A percentile compares a stretch with the other conserved stretches of the same genome.
phyloP scores from a whole-genome alignment of 2,888 invertebrate genomes.

The Drosophila aldrichi region DNA sequence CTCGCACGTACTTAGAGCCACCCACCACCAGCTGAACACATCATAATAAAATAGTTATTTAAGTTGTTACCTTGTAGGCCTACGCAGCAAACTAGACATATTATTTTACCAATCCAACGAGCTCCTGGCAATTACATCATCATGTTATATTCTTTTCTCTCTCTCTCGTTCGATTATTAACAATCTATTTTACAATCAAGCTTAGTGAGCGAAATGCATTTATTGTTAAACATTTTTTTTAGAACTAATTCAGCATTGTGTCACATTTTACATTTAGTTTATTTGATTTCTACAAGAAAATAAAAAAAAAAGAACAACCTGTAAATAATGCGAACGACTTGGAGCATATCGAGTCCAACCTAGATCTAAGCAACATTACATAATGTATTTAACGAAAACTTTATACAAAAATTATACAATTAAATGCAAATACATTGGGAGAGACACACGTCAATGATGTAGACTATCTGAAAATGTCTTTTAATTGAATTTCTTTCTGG shows the following conservation, averaged over 20 bases:
- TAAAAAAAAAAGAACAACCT: conserved; percentile 58
- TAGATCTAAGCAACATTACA: conserved; percentile 41
- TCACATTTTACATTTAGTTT: conserved; percentile 35
- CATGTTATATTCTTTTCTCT: neutral
- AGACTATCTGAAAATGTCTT: conserved; percentile 11
- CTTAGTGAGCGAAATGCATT: conserved; percentile 53
- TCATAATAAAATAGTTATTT: conserved; percentile 39
- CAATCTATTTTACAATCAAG: conserved; percentile 17
- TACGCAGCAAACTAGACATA: conserved; percentile 19
- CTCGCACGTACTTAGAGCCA: conserved; percentile 33
- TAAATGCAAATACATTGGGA: conserved; percentile 41
- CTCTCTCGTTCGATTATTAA: neutral
- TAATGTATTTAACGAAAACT: conserved; percentile 45
- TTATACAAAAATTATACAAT: conserved; percentile 43
- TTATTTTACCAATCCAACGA: conserved; percentile 31
- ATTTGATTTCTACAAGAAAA: conserved; percentile 72
- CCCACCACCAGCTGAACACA: conserved; percentile 40
- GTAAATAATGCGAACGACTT: conserved; percentile 49
- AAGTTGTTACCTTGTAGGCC: conserved; percentile 40
- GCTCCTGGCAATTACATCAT: conserved; percentile 19
- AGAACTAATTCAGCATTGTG: conserved; percentile 35
- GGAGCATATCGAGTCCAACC: conserved; percentile 25
- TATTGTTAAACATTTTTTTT: conserved; percentile 41
- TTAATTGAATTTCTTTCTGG: neutral
- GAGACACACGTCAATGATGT: conserved; percentile 12